Percentiles rank a stretch among this genome's conserved stretches.
Conservation (phyloP, 2,888 invertebrate genomes). For the Leistus spinibarbis region DNA sequence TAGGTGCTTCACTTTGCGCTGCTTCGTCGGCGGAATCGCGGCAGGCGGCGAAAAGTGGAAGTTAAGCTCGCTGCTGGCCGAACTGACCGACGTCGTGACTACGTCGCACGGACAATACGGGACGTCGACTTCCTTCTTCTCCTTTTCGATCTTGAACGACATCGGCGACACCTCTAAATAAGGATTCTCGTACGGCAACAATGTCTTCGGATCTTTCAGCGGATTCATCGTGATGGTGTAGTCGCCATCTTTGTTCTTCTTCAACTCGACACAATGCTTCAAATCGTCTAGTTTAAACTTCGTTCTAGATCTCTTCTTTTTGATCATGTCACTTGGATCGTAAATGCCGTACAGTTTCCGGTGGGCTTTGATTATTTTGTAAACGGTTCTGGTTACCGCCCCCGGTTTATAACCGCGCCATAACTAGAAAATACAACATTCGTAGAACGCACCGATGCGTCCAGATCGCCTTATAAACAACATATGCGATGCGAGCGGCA, state of each 20-base stretch:
- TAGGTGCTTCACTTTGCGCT: conserved; percentile 8
- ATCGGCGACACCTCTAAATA: conserved; percentile 26
- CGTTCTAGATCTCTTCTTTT: conserved; percentile 51
- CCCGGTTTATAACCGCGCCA: conserved; percentile 60
- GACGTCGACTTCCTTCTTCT: neutral
- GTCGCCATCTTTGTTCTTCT: conserved; percentile 29
- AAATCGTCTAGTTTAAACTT: conserved; percentile 57
- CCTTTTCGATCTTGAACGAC: conserved; percentile 26
- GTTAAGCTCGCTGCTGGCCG: conserved; percentile 69
- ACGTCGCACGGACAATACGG: conserved; percentile 55
- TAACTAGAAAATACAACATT: conserved; percentile 31
- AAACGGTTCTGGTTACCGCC: conserved; percentile 58
- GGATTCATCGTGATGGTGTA: conserved; percentile 29
- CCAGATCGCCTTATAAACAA: no score
- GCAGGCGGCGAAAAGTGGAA: conserved; percentile 76
- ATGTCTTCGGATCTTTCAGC: conserved; percentile 27
- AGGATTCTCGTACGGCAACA: conserved; percentile 7
- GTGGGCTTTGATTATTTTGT: conserved; percentile 47
- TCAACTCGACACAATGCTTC: conserved; percentile 45
- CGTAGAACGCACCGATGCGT: neutral
- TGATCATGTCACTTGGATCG: conserved; percentile 58
- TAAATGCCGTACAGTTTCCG: conserved; percentile 49
- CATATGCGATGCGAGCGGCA: no score
- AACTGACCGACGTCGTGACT: conserved; percentile 54
- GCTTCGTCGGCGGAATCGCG: conserved; percentile 63